Percentiles rank a stretch among this genome's conserved stretches.
Evolutionary conservation across 1,140 invertebrate species (phyloP).

Genomic region (Hyles euphorbiae): DNA sequence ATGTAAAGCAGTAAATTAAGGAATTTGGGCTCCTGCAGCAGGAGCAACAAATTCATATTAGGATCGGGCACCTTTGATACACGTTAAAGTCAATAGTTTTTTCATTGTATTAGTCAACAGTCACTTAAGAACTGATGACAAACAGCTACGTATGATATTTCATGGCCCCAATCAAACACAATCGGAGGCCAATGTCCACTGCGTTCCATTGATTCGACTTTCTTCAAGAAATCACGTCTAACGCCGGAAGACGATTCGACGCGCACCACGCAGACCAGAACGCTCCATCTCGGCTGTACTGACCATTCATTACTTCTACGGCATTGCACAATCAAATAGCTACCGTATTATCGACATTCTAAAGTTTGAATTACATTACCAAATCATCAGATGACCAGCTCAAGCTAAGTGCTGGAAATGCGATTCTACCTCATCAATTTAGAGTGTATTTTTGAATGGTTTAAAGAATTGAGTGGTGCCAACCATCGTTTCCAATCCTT

Average conservation of each 20-base stretch:
- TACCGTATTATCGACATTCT: neutral
- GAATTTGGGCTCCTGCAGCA: too few relatives aligned
- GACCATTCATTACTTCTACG: conserved; percentile 32
- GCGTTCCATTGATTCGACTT: conserved; percentile 66
- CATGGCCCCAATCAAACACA: conserved; percentile 34
- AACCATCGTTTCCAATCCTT: conserved; percentile 36
- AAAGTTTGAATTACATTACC: too few relatives aligned
- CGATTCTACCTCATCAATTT: neutral
- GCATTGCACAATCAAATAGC: neutral
- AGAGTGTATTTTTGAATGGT: conserved; percentile 2
- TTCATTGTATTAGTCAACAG: too few relatives aligned
- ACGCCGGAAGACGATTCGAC: conserved; percentile 69
- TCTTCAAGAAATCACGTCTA: conserved; percentile 72
- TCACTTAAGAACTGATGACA: too few relatives aligned
- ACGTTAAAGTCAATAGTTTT: too few relatives aligned
- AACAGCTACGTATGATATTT: conserved; percentile 5
- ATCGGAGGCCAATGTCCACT: conserved; percentile 65
- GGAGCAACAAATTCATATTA: too few relatives aligned
- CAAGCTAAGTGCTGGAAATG: too few relatives aligned
- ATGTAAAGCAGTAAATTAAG: too few relatives aligned
- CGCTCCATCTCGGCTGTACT: conserved; percentile 30
- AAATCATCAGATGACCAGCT: too few relatives aligned
- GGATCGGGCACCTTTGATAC: too few relatives aligned
- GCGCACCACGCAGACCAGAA: conserved; percentile 57
- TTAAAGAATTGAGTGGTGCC: neutral